Evolutionary conservation across 2,797 vertebrate genomes (phyloP).

Genomic region (Ctenopoma kingsleyae): DNA sequence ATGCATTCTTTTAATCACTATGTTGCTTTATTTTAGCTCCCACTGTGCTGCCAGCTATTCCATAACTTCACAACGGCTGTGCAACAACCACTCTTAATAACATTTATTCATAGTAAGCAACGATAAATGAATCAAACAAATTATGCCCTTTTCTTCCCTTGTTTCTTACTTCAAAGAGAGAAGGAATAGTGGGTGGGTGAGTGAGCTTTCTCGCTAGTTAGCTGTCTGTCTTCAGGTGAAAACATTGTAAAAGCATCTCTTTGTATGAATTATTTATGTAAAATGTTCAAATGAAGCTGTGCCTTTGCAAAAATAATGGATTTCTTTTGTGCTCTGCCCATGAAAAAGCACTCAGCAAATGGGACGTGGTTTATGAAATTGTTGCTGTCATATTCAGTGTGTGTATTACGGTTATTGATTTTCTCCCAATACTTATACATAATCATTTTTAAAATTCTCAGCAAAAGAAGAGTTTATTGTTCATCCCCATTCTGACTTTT

Average conservation of each 20-base stretch:
- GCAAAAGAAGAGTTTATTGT: conserved; percentile 35
- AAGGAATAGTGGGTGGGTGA: conserved; percentile 20
- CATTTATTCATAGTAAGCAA: conserved; percentile 71
- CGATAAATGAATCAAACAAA: conserved; percentile 74
- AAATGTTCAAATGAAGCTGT: conserved; percentile 77
- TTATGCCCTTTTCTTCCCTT: conserved; percentile 44
- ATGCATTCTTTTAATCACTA: conserved; percentile 62
- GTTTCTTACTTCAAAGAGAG: conserved; percentile 63
- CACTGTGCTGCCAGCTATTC: conserved; percentile 60
- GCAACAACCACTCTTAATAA: conserved; percentile 62
- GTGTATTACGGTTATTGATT: conserved; percentile 77
- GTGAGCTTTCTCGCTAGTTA: conserved; percentile 54
- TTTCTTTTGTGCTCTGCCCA: conserved; percentile 69
- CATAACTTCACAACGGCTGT: conserved; percentile 51
- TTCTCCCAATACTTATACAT: conserved; percentile 39
- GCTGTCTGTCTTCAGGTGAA: conserved; percentile 76
- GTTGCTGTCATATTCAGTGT: conserved; percentile 76
- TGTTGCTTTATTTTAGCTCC: conserved; percentile 60
- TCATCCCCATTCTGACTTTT: conserved; percentile 23
- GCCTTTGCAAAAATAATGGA: conserved; percentile 73
- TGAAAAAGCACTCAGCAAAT: conserved; percentile 70
- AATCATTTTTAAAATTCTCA: conserved; percentile 51
- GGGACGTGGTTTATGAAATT: conserved; percentile 78
- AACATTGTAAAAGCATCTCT: conserved; percentile 71
- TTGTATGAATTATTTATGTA: conserved; percentile 81